Evolutionary conservation across 2,113 vertebrate species (phyloP), one percentile per base, ranked within the genome.

Genomic region (Naja naja): DNA sequence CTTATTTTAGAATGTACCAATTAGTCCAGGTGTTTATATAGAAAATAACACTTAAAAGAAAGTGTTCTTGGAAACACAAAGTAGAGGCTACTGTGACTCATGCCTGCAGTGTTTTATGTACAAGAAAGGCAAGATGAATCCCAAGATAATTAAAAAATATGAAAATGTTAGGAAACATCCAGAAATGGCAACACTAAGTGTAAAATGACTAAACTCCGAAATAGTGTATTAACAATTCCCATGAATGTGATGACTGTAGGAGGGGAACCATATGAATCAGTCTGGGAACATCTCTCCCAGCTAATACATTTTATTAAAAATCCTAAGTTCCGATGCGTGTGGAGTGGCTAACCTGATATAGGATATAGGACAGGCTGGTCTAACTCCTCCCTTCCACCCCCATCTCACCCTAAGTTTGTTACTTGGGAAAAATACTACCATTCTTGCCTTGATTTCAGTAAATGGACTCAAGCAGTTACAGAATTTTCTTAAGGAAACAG

Each of bases 401-500:
- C 34, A 81, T 22, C 74, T 43, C 74, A 81, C 43, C 18, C 74
- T 43, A 43, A 81, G 39, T 81, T 81, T 43, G 34, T 81, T 81
- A 81, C 34, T 1, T 43, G 18, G 34, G 34, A 81, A 81, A 74
- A 20, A 18, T 81, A 18, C 34, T 81, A 20, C n/a, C n/a, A 81
- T 39, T 39, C 34, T 34, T n/a, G 3, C 9, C 7, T 39, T 81
- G 34, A 43, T 81, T 81, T 81, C 74, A 81, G 18, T 43, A 81
- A 81, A 43, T 81, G 34, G 43, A 81, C 34, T 43, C 74, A 39
- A 64, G 49, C 88, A 94, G 54, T 23, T 92, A 2, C 49, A 30
- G 3, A 90, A 92, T 85, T 89, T 20, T 94, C 93, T 16, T 25
- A 25, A 43, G 30, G 53, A 81, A 93, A 45, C 89, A 90, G 8